Evolutionary conservation across 2,797 vertebrate genomes (phyloP).

Genomic region (Pachyuromys duprasi): DNA sequence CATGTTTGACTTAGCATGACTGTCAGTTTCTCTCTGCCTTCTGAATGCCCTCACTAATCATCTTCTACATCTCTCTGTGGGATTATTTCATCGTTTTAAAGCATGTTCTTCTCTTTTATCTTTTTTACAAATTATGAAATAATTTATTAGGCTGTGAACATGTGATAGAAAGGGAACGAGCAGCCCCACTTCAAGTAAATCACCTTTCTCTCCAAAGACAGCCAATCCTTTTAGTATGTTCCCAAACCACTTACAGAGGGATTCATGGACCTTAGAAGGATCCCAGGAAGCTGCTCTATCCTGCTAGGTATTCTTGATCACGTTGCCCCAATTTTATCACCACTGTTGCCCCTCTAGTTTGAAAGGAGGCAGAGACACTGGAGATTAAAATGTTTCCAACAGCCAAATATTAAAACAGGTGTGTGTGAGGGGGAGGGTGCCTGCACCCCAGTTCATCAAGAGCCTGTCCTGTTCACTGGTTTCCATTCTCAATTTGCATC

Average conservation of each 20-base stretch:
- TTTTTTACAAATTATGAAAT: constrained; percentile 78
- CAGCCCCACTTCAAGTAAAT: constrained; percentile 1
- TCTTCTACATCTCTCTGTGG: constrained; percentile 46
- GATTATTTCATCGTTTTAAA: constrained; percentile 66
- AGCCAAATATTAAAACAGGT: background rate
- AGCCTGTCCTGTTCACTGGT: background rate
- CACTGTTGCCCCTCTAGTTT: background rate
- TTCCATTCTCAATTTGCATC: background rate
- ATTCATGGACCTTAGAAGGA: background rate
- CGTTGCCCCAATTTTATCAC: background rate
- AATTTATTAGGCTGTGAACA: constrained; percentile 71
- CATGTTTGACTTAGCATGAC: constrained; percentile 68
- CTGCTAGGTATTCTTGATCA: constrained; percentile 12
- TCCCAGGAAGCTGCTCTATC: background rate
- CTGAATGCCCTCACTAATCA: constrained; percentile 69
- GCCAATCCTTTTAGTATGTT: background rate
- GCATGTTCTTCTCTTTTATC: constrained; percentile 73
- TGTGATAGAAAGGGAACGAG: constrained; percentile 14
- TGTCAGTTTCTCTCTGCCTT: constrained; percentile 80
- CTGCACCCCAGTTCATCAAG: background rate
- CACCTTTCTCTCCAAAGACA: constrained; percentile 30
- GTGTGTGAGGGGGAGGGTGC: background rate
- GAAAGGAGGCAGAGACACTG: background rate
- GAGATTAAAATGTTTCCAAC: background rate
- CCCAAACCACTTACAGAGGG: background rate